Base-by-base conservation (phyloP, 2,797 vertebrate genomes). In the Enteromius paludinosus region DNA sequence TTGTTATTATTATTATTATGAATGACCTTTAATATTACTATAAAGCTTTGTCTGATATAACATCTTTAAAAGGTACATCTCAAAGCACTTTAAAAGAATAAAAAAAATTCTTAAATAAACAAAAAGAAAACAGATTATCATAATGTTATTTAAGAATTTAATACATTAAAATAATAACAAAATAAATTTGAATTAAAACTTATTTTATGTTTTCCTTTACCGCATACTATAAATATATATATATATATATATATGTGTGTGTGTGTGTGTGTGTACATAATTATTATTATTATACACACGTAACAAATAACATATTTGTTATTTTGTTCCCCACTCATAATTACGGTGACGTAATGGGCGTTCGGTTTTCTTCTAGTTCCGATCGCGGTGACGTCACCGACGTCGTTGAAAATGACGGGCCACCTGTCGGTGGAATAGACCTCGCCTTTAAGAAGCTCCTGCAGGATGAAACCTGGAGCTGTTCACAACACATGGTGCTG, bases 381-480 rank as follows among this genome's bases (percentile, higher is more conserved):
- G 7, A 71, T 41, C 41, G 78, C 83, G 88, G 84, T 96, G 95
- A 97, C 95, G 94, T 96, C 95, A 96, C 88, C 88, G 90, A 87
- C 89, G 86, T 91, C 92, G 89, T 73, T 82, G 91, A 90, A 90
- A 90, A 90, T 93, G 95, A 94, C 93, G 92, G 94, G 93, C 93
- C 94, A 94, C 93, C 94, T 94, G 93, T 93, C 92, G 93, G 93
- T 88, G 90, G 92, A 79, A 87, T 87, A 61, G 68, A 80, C 33
- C 78, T 92, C 84, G 89, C 92, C 93, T 96, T 96, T 96, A 96
- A 96, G 86, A 87, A 95, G 93, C 93, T 88, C 91, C 93, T 89
- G 90, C 88, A 89, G 87, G 73, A 89, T 73, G 84, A 89, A 90
- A 90, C 87, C 89, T 70, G 85, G 91, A 92, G 92, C 88, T 85